Conservation (phyloP, 2,113 vertebrate species). For the Ifrita kowaldi region DNA sequence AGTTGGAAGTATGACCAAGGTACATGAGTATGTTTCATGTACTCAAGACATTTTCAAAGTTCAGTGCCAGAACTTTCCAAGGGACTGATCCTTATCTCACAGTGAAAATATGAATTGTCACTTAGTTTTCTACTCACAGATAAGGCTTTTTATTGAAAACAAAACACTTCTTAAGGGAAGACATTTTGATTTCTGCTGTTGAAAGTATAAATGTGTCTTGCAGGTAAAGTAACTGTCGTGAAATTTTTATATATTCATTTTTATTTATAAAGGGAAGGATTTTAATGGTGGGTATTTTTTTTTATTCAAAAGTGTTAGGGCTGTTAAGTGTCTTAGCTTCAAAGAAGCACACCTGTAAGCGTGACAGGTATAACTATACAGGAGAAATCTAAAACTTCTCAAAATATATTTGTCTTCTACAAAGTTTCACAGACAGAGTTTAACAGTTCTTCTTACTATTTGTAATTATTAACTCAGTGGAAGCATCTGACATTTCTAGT, state of each 20-base stretch:
- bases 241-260: background rate
- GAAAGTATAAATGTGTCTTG: background rate
- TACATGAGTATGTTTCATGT: rapidly evolving
- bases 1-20: no score
- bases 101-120: background rate
- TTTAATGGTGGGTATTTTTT: background rate
- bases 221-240: background rate
- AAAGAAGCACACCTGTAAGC: background rate
- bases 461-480: background rate
- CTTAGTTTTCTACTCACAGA: background rate
- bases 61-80: background rate
- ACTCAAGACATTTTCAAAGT: background rate
- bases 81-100: background rate
- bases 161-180: background rate
- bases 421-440: background rate
- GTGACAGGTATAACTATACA: background rate
- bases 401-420: background rate
- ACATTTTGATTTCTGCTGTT: background rate
- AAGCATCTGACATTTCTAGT: background rate
- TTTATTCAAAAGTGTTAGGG: background rate
- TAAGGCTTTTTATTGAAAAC: background rate
- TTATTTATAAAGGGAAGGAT: background rate
- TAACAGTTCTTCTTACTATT: background rate
- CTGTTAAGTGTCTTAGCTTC: background rate
- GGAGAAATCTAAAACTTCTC: background rate